Conservation (phyloP, 1,140 invertebrate species). For the Zophobas morio region DNA sequence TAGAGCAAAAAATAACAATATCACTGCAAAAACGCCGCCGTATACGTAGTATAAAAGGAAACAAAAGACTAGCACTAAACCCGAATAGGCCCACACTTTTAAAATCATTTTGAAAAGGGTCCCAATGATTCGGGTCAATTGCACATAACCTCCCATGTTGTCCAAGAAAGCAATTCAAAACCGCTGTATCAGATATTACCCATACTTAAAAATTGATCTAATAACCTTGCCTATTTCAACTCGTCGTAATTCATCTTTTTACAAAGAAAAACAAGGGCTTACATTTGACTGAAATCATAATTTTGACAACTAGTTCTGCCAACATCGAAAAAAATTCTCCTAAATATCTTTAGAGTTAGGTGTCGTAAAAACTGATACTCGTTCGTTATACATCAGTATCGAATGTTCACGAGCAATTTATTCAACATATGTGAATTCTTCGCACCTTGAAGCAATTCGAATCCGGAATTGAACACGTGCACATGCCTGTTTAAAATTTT, state of each 20-base stretch:
- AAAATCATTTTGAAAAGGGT: constrained; percentile 62
- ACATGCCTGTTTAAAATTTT: background rate
- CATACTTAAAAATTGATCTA: background rate
- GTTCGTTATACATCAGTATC: no score
- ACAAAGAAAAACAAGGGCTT: background rate
- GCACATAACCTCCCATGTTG: constrained; percentile 65
- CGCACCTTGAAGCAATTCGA: background rate
- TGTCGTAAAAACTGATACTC: no score
- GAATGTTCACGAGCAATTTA: no score
- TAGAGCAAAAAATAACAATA: constrained; percentile 77
- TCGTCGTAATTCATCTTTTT: constrained; percentile 11
- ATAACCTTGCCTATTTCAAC: background rate
- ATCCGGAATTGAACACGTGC: background rate
- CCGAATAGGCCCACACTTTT: constrained; percentile 68
- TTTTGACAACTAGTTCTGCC: constrained; percentile 22
- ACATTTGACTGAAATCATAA: constrained; percentile 18
- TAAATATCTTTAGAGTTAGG: background rate
- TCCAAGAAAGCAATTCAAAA: background rate
- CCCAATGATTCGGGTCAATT: constrained; percentile 60
- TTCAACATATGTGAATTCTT: no score
- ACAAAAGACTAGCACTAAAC: constrained; percentile 75
- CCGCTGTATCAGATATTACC: background rate
- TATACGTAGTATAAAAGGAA: constrained; percentile 87
- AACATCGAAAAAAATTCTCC: background rate
- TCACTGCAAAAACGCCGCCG: constrained; percentile 80